Conservation (phyloP, 2,888 invertebrate genomes). For the Tipula vernalis region DNA sequence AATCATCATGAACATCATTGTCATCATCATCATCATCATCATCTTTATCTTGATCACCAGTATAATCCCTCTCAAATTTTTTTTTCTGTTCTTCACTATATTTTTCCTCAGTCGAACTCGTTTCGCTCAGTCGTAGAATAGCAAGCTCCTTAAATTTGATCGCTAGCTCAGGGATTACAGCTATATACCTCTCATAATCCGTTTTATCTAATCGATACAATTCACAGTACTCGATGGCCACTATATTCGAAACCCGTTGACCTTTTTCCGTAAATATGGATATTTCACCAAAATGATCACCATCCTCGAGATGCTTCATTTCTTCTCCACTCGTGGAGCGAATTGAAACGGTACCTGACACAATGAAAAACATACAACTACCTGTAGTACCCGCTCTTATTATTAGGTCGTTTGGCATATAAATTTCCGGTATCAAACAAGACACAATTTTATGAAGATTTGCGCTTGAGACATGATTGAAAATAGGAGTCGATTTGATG, state of each 20-base stretch:
- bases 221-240: constrained; percentile 34
- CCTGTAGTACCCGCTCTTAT: constrained; percentile 44
- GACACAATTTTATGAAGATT: constrained; percentile 40
- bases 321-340: constrained; percentile 48
- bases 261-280: constrained; percentile 22
- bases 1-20: no score
- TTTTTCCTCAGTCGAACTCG: neutral
- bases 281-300: constrained; percentile 41
- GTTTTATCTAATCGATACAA: constrained; percentile 30
- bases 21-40: no score
- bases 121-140: neutral
- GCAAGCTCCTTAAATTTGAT: neutral
- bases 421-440: constrained; percentile 43
- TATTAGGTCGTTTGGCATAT: constrained; percentile 46
- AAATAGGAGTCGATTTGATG: constrained; percentile 42
- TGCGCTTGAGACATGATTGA: constrained; percentile 38
- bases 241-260: constrained; percentile 29
- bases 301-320: constrained; percentile 44
- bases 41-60: no score
- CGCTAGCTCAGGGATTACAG: neutral
- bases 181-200: neutral
- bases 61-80: no score
- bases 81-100: no score
- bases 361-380: constrained; percentile 51
- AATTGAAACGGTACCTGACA: constrained; percentile 47